Conservation (phyloP, 1,140 invertebrate genomes). For the Drosophila teissieri region DNA sequence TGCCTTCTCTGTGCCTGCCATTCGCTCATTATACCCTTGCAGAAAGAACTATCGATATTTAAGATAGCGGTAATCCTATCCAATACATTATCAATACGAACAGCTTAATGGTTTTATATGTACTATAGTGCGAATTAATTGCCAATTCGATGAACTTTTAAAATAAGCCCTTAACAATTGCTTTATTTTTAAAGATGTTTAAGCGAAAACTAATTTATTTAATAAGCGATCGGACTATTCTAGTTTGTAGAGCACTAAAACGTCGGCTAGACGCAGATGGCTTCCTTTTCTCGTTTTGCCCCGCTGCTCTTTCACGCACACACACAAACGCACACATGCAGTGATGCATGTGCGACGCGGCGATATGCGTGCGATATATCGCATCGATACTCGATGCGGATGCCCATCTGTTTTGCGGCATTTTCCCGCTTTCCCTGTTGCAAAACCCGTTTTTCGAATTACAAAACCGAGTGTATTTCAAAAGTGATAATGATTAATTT, state of each 20-base stretch:
- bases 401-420: slow-evolving; percentile 21
- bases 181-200: no score
- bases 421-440: slow-evolving; percentile 6
- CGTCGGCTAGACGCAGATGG: not conserved
- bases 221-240: not conserved
- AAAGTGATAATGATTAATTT: slow-evolving; percentile 8
- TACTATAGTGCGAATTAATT: no score
- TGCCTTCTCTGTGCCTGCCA: slow-evolving; percentile 52
- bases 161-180: no score
- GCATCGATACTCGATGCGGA: slow-evolving; percentile 21
- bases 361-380: slow-evolving; percentile 17
- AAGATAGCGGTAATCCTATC: not conserved
- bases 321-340: not conserved
- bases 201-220: not conserved
- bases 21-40: slow-evolving; percentile 72
- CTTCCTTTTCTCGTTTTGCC: slow-evolving; percentile 15
- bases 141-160: no score
- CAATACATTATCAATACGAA: not conserved
- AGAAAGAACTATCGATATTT: slow-evolving; percentile 3
- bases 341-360: slow-evolving; percentile 6
- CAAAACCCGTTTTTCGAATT: slow-evolving; percentile 11
- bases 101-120: no score
- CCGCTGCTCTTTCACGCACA: slow-evolving; percentile 13
- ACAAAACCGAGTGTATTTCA: not conserved
- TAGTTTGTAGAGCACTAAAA: not conserved